Conservation (phyloP, 2,888 invertebrate genomes). For the Xestia ashworthii region DNA sequence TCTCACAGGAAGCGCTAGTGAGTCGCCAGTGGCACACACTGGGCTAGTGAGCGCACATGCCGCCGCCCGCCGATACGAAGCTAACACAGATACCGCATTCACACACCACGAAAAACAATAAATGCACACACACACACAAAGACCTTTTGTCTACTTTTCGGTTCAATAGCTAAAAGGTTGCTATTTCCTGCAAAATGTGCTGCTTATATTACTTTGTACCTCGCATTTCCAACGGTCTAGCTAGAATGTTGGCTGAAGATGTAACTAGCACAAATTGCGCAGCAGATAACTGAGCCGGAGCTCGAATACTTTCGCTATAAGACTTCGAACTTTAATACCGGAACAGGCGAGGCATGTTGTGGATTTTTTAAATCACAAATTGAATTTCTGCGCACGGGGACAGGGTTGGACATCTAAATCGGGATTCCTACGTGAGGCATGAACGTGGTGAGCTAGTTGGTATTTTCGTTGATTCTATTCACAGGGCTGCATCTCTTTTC, state of each 20-base stretch:
- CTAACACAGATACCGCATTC: slow-evolving; percentile 39
- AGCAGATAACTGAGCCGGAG: slow-evolving; percentile 31
- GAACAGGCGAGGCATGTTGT: slow-evolving; percentile 24
- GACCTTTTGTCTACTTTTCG: slow-evolving; percentile 27
- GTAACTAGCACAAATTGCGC: slow-evolving; percentile 38
- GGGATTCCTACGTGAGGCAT: slow-evolving; percentile 22
- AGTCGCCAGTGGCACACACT: slow-evolving; percentile 57
- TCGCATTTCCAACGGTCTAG: slow-evolving; percentile 20
- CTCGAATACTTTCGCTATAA: slow-evolving; percentile 47
- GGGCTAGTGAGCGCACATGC: slow-evolving; percentile 53
- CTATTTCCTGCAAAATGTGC: slow-evolving; percentile 18
- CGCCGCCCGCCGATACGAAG: slow-evolving; percentile 45
- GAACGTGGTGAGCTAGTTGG: slow-evolving; percentile 8
- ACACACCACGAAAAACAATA: slow-evolving; percentile 44
- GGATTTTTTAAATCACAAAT: slow-evolving; percentile 54
- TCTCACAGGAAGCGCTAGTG: slow-evolving; percentile 73
- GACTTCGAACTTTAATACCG: slow-evolving; percentile 47
- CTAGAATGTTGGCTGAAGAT: slow-evolving; percentile 33
- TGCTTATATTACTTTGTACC: slow-evolving; percentile 2
- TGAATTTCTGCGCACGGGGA: slow-evolving; percentile 39
- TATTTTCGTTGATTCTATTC: slow-evolving; percentile 43
- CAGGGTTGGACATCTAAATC: slow-evolving; percentile 31
- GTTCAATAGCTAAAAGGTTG: slow-evolving; percentile 39
- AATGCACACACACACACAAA: slow-evolving; percentile 32
- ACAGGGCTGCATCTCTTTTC: not conserved